Percentiles rank a stretch among this genome's conserved stretches.
These are phyloP conservation scores for Reinhardtius hippoglossoides DNA, from an alignment of 2,113 vertebrate species.

Conservation along the genomic window DNA sequence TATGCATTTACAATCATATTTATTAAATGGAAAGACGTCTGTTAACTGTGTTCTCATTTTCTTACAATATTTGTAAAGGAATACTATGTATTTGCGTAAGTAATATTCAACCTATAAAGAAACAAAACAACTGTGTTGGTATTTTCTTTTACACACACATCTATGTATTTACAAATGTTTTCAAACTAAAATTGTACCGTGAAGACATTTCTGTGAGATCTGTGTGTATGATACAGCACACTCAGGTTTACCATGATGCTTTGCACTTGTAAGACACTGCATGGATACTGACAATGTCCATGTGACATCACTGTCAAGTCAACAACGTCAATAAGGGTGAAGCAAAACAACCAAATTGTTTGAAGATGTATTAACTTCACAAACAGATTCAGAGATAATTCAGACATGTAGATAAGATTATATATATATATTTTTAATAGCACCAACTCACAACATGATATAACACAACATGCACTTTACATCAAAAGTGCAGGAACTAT, in stretches of 20 bases:
- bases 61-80: slow-evolving; percentile 75
- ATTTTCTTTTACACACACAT: slow-evolving; percentile 28
- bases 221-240: no score
- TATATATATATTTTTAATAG: no score
- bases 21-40: slow-evolving; percentile 83
- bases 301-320: background rate
- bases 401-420: no score
- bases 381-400: no score
- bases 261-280: background rate
- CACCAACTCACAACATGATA: no score
- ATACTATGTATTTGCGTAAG: slow-evolving; percentile 73
- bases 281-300: background rate
- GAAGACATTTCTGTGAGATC: no score
- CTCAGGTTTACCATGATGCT: background rate
- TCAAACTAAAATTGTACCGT: no score
- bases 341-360: background rate
- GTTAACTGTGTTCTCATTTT: slow-evolving; percentile 79
- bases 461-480: no score
- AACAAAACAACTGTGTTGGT: slow-evolving; percentile 47
- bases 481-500: no score
- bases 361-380: no score
- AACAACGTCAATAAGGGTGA: background rate
- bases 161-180: no score
- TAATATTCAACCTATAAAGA: slow-evolving; percentile 75
- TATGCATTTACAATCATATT: slow-evolving; percentile 87